Base-by-base conservation (phyloP, 2,888 invertebrate genomes). In the Apodemia zela region DNA sequence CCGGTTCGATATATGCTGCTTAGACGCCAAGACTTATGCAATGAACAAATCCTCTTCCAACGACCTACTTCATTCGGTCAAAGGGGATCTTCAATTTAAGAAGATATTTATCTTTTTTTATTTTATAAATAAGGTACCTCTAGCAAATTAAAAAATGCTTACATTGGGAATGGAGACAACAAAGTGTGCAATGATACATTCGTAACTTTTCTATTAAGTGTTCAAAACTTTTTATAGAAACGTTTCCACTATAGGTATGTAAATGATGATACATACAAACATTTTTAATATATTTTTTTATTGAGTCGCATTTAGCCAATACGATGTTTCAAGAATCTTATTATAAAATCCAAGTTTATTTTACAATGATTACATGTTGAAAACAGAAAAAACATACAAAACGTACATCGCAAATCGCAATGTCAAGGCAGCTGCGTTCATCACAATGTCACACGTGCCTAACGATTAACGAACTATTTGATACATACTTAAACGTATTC, bases 1-100 rank as follows among this genome's bases (percentile, higher is more conserved):
- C 90, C 90, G 90, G 90, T 90, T 87, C 81, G 57, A 81, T 81
- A 80, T 77, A 81, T 79, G 81, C 71, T 77, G 78, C 76, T 79
- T 75, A 75, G 74, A 73, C 74, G 75, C 71, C 73, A 80, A 76
- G 76, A 80, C 85, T 88, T 88, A 89, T 86, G 89, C 85, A 89
- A 89, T 85, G 80, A 78, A 80, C 80, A 84, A 81, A 85, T 82
- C 67, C 66, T 71, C 64, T 42, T 63, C 65, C 66, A 64, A 51
- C 66, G 67, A 68, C 64, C 67, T 63, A 65, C 63, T 67, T 69
- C 66, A 68, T 69, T 66, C 67, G 65, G 54, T 49, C 45, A 59
- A 58, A 42, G 62, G 60, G 64, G 64, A 63, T 45, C 57, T 60
- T 3, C 38, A 59, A 13, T 51, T 42, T 45, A 25, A 61, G 11